Percentiles rank a stretch among this genome's conserved stretches.
phyloP scores from a whole-genome alignment of 2,797 vertebrate genomes.

The Streptopelia turtur region DNA sequence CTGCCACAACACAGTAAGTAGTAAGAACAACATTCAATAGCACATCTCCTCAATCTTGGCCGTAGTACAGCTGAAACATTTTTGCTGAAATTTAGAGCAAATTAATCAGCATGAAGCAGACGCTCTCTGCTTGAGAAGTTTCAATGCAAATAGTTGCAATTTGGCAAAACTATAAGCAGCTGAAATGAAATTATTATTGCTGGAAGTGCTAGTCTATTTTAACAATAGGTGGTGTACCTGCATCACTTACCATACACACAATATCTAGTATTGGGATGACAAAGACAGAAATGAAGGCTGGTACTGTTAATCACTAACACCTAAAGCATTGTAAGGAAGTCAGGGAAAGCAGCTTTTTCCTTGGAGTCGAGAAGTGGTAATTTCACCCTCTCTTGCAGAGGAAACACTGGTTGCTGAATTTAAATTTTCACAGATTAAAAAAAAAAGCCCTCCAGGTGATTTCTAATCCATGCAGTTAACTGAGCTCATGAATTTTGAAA shows the following conservation, averaged over 20 bases:
- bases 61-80: not conserved
- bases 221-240: slow-evolving; percentile 20
- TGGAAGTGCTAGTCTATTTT: not conserved
- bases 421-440: not conserved
- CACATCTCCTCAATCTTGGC: not conserved
- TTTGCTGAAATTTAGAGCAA: not conserved
- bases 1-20: not conserved
- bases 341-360: not conserved
- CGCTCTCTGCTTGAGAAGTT: not conserved
- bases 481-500: not conserved
- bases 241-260: not conserved
- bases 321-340: not conserved
- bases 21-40: not conserved
- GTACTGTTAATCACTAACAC: not conserved
- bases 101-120: not conserved
- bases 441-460: not conserved
- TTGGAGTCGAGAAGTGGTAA: not conserved
- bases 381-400: not conserved
- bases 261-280: not conserved
- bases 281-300: not conserved
- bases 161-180: not conserved
- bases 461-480: not conserved
- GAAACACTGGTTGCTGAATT: not conserved
- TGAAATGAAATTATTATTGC: not conserved
- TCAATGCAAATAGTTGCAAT: not conserved